Evolutionary conservation across 2,888 invertebrate genomes (phyloP).

Genomic region (Odontocolon sp.): DNA sequence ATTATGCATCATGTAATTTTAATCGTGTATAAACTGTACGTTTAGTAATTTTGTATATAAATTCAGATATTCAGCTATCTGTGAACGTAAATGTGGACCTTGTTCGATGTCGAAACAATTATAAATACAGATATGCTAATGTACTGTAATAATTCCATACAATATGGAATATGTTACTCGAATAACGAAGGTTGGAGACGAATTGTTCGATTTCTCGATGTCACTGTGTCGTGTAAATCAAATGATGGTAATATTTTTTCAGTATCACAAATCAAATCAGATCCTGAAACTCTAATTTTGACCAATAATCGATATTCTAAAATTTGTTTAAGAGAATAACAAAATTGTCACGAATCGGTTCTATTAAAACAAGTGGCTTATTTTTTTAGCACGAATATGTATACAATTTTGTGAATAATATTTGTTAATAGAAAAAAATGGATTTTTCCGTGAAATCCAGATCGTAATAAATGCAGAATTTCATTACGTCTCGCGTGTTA

Average conservation of each 20-base stretch:
- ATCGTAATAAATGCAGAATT: constrained; percentile 29
- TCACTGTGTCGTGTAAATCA: constrained; percentile 1
- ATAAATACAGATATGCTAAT: not conserved
- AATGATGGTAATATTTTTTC: not conserved
- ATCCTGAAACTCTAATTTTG: constrained; percentile 21
- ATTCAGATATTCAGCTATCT: constrained; percentile 19
- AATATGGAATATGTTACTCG: too few relatives aligned
- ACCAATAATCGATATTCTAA: constrained; percentile 31
- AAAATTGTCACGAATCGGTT: constrained; percentile 42
- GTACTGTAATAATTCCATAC: not conserved
- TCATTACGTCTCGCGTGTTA: not conserved
- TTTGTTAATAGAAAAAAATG: constrained; percentile 44
- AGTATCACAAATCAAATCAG: not conserved
- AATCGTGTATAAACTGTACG: constrained; percentile 51
- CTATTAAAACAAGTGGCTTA: constrained; percentile 50
- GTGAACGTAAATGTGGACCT: not conserved
- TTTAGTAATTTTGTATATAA: constrained; percentile 57
- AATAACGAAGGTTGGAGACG: too few relatives aligned
- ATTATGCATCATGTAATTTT: constrained; percentile 38
- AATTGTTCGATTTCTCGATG: not conserved
- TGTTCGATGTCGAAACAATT: not conserved
- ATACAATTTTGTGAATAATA: constrained; percentile 53
- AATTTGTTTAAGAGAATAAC: constrained; percentile 5
- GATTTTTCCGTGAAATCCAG: constrained; percentile 29
- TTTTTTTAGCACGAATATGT: constrained; percentile 58